phyloP scores from a whole-genome alignment of 2,888 invertebrate genomes.

The Drosophila eohydei region DNA sequence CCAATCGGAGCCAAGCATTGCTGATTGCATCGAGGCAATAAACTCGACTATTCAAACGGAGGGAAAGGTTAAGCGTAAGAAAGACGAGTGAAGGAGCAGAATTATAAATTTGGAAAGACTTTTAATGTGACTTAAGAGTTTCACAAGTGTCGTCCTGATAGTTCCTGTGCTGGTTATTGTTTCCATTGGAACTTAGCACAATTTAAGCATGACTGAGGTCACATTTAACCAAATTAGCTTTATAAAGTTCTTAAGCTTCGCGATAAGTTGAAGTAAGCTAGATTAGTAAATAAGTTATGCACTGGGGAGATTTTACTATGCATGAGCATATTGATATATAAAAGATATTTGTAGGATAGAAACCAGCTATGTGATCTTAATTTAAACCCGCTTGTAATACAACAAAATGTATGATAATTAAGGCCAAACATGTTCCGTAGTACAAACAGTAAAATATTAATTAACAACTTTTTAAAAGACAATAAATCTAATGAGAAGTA shows the following conservation, averaged over 20 bases:
- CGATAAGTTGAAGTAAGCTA: conserved; percentile 3
- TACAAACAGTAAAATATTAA: conserved; percentile 60
- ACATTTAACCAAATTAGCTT: conserved; percentile 54
- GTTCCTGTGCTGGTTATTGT: conserved; percentile 39
- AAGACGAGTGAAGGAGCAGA: conserved; percentile 87
- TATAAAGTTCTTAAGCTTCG: conserved; percentile 36
- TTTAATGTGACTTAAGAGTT: conserved; percentile 43
- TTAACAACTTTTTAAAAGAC: conserved; percentile 52
- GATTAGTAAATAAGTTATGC: conserved; percentile 21
- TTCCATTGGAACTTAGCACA: conserved; percentile 9
- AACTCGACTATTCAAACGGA: conserved; percentile 96
- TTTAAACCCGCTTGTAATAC: conserved; percentile 61
- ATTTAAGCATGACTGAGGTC: conserved; percentile 24
- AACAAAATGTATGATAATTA: conserved; percentile 26
- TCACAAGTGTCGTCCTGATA: conserved; percentile 25
- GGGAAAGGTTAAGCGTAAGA: conserved; percentile 94
- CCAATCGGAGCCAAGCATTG: conserved; percentile 87
- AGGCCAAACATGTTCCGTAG: conserved; percentile 39
- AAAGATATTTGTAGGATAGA: conserved; percentile 36
- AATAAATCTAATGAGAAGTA: conserved; percentile 45
- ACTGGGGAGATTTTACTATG: conserved; percentile 13
- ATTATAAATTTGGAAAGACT: conserved; percentile 33
- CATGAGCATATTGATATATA: conserved; percentile 11
- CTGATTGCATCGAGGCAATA: conserved; percentile 93
- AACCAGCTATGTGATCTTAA: conserved; percentile 76